Evolutionary conservation across 2,797 vertebrate genomes (phyloP).

Genomic region (Esox masquinongy): DNA sequence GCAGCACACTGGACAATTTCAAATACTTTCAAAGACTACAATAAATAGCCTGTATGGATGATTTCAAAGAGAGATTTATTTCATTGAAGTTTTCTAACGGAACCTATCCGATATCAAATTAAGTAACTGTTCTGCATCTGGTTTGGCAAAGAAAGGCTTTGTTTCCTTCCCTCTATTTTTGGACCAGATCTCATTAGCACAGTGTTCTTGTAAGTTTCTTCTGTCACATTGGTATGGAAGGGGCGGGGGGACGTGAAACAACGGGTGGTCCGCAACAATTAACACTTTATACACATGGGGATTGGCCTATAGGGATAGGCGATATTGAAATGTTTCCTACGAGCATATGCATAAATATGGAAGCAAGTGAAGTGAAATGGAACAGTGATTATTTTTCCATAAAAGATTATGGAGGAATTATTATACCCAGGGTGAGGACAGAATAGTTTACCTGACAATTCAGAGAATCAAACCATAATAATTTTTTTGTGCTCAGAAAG

Average conservation of each 20-base stretch:
- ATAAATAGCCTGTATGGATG: slow-evolving; percentile 12
- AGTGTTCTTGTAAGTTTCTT: neutral
- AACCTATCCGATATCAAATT: slow-evolving; percentile 17
- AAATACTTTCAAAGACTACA: neutral
- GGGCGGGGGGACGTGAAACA: neutral
- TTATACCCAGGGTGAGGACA: too few relatives aligned
- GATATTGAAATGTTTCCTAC: too few relatives aligned
- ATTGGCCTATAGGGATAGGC: too few relatives aligned
- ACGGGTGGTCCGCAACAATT: neutral
- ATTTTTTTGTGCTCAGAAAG: neutral
- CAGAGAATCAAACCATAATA: too few relatives aligned
- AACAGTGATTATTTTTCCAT: too few relatives aligned
- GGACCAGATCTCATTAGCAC: slow-evolving; percentile 20
- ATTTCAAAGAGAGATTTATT: slow-evolving; percentile 16
- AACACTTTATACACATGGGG: neutral
- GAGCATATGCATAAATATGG: too few relatives aligned
- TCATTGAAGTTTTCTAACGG: slow-evolving; percentile 5
- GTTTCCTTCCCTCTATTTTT: slow-evolving; percentile 18
- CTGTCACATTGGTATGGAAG: neutral
- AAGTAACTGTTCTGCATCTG: slow-evolving; percentile 18
- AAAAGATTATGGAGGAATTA: too few relatives aligned
- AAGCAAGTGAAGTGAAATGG: too few relatives aligned
- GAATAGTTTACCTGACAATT: too few relatives aligned
- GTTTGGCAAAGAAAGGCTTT: slow-evolving; percentile 15
- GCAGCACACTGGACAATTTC: neutral